Evolutionary conservation across 1,140 invertebrate species (phyloP).

Genomic region (Limonius californicus): DNA sequence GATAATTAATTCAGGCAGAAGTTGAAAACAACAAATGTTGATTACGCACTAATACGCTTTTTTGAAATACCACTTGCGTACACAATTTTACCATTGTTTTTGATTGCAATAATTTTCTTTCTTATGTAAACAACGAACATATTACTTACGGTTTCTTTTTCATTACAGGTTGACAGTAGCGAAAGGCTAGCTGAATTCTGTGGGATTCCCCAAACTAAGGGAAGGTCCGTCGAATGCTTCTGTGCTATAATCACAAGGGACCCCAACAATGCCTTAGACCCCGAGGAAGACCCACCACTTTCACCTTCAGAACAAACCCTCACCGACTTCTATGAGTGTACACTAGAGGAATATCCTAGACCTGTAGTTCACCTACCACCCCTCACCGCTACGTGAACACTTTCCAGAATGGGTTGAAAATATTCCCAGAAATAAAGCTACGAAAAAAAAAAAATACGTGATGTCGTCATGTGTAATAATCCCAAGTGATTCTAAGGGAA

Average conservation of each 20-base stretch:
- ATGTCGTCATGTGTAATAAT: too few relatives aligned
- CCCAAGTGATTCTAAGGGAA: too few relatives aligned
- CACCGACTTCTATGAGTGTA: slow-evolving; percentile 44
- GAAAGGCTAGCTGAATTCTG: slow-evolving; percentile 42
- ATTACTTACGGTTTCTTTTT: neutral
- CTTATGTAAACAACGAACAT: too few relatives aligned
- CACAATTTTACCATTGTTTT: too few relatives aligned
- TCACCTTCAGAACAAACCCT: slow-evolving; percentile 41
- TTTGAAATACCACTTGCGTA: too few relatives aligned
- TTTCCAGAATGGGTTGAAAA: neutral
- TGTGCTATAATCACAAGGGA: slow-evolving; percentile 41
- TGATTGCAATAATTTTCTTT: too few relatives aligned
- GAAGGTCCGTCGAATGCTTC: slow-evolving; percentile 27
- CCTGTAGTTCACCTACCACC: slow-evolving; percentile 42
- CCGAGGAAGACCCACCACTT: slow-evolving; percentile 31
- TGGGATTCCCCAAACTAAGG: slow-evolving; percentile 25
- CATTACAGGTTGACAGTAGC: slow-evolving; percentile 43
- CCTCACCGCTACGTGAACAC: neutral
- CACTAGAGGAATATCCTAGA: slow-evolving; percentile 43
- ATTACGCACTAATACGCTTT: too few relatives aligned
- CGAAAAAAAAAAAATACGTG: neutral
- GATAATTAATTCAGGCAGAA: too few relatives aligned
- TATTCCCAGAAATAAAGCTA: neutral
- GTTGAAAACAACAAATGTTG: too few relatives aligned
- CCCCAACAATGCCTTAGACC: slow-evolving; percentile 25